Evolutionary conservation across 2,888 invertebrate species (phyloP).

Genomic region (Tinea pellionella): DNA sequence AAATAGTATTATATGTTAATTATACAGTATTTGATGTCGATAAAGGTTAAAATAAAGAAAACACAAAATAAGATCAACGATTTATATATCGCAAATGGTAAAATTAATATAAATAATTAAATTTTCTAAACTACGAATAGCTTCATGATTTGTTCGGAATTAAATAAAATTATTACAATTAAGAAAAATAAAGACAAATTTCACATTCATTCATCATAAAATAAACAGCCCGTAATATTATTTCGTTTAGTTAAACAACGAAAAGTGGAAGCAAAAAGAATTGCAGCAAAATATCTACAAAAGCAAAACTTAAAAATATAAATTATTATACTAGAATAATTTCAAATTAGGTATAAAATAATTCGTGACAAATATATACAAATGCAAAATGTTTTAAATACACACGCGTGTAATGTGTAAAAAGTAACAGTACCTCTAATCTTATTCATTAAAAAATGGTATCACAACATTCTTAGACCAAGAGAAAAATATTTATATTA

Average conservation of each 20-base stretch:
- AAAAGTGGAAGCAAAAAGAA: slow-evolving; percentile 1
- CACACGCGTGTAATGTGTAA: neutral
- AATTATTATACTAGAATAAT: slow-evolving; percentile 3
- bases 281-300: slow-evolving; percentile 7
- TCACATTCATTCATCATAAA: neutral
- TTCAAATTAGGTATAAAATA: slow-evolving; percentile 12
- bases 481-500: slow-evolving; percentile 8
- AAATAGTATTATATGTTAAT: no score
- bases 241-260: slow-evolving; percentile 4
- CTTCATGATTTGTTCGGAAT: slow-evolving; percentile 11
- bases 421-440: slow-evolving; percentile 4
- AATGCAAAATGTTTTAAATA: slow-evolving; percentile 6
- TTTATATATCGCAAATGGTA: slow-evolving; percentile 33
- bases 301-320: slow-evolving; percentile 3
- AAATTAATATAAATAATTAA: neutral
- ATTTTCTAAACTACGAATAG: neutral
- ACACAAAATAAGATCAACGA: slow-evolving; percentile 38
- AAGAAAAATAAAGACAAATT: neutral
- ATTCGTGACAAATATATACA: slow-evolving; percentile 14
- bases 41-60: no score
- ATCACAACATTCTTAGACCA: slow-evolving; percentile 14
- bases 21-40: no score
- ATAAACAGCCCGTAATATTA: neutral
- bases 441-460: slow-evolving; percentile 12
- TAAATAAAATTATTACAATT: neutral